These are phyloP conservation scores for Drosophila arizonae DNA, from an alignment of 1,140 invertebrate species.

Conservation along the genomic window DNA sequence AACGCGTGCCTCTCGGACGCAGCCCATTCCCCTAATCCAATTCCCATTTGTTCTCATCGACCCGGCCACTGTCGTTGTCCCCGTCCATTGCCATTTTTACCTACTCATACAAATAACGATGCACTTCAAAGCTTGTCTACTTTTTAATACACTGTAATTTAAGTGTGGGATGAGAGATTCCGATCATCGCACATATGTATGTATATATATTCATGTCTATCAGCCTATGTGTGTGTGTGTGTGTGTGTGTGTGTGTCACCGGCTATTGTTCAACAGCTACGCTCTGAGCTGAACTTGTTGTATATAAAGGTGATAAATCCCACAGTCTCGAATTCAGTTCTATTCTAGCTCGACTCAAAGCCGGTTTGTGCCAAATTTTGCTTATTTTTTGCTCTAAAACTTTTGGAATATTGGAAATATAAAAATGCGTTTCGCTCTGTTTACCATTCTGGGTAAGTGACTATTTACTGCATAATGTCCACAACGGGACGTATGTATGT, in stretches of 20 bases:
- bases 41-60: constrained; percentile 7
- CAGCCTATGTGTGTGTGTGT: constrained; percentile 4
- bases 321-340: constrained; percentile 65
- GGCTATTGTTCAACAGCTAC: constrained; percentile 60
- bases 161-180: constrained; percentile 63
- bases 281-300: constrained; percentile 38
- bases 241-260: constrained; percentile 24
- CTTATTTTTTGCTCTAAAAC: constrained; percentile 9
- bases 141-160: constrained; percentile 47
- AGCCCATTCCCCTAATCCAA: constrained; percentile 43
- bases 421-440: constrained; percentile 70
- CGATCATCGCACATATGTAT: constrained; percentile 1
- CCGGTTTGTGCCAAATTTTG: constrained; percentile 59
- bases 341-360: constrained; percentile 61
- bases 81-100: constrained; percentile 50
- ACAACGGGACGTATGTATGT: too few species aligned
- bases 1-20: constrained; percentile 43
- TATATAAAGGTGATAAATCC: constrained; percentile 80
- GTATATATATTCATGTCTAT: constrained; percentile 1
- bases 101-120: constrained; percentile 48
- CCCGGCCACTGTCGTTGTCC: constrained; percentile 42
- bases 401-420: constrained; percentile 49
- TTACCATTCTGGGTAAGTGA: constrained; percentile 65
- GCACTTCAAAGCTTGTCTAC: constrained; percentile 57
- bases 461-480: neutral